These are phyloP conservation scores for Nycticorax nycticorax DNA, from an alignment of 2,113 vertebrate genomes.

Conservation along the genomic window DNA sequence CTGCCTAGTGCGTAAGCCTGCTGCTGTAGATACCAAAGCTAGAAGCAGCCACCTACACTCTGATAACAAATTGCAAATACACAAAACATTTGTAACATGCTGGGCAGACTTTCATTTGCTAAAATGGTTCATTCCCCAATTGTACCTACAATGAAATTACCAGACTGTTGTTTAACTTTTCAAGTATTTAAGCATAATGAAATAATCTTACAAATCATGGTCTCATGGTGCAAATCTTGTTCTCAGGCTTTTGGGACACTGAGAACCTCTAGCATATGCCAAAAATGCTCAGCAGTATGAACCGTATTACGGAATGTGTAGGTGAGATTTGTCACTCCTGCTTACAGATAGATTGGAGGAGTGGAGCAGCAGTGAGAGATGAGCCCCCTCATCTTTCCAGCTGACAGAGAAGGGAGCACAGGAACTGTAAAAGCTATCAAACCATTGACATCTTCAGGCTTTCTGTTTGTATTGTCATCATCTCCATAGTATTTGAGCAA, in stretches of 20 bases:
- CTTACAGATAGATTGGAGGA: not conserved
- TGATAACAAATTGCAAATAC: not conserved
- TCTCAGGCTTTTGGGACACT: not conserved
- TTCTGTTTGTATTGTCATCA: not conserved
- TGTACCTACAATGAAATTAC: not conserved
- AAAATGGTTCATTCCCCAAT: not conserved
- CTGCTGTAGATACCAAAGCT: not conserved
- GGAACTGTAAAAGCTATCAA: not conserved
- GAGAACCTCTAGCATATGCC: not conserved
- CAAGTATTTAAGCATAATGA: not conserved
- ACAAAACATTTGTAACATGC: not conserved
- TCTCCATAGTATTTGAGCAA: not conserved
- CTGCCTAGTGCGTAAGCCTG: not conserved
- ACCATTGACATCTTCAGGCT: not conserved
- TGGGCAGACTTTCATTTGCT: conserved; percentile 15
- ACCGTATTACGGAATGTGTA: not conserved
- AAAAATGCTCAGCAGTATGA: not conserved
- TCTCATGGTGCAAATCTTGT: not conserved
- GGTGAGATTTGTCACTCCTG: not conserved
- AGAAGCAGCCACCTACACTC: not conserved
- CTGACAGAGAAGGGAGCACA: not conserved
- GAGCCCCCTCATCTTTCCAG: not conserved
- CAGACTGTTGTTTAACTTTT: not conserved
- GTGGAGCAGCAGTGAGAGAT: not conserved
- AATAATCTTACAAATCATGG: not conserved